phyloP scores from a whole-genome alignment of 2,888 invertebrate genomes.

The Rhogogaster chlorosoma region DNA sequence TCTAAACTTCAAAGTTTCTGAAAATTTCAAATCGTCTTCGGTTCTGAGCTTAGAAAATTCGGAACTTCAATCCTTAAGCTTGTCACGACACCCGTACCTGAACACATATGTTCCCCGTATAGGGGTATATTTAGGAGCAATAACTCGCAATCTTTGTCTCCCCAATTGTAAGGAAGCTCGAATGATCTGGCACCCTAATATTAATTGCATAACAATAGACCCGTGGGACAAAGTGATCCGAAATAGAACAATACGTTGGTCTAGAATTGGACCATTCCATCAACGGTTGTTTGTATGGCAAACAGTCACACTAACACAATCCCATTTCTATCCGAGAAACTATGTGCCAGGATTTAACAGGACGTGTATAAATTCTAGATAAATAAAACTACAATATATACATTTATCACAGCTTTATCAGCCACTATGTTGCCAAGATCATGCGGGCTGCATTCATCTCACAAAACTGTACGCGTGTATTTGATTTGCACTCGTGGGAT shows the following conservation, averaged over 20 bases:
- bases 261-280: neutral
- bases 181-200: constrained; percentile 42
- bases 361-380: neutral
- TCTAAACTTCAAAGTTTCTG: too few species aligned
- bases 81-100: neutral
- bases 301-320: neutral
- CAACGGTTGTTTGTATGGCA: constrained; percentile 12
- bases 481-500: constrained; percentile 8
- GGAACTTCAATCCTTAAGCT: too few species aligned
- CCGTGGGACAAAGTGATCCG: constrained; percentile 65
- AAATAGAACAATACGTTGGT: constrained; percentile 21
- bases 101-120: neutral
- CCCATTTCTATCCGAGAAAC: neutral
- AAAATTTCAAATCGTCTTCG: too few species aligned
- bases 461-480: neutral
- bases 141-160: constrained; percentile 48
- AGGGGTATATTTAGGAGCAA: constrained; percentile 50
- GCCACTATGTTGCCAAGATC: neutral
- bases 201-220: constrained; percentile 69
- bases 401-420: neutral
- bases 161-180: neutral
- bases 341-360: neutral
- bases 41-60: neutral
- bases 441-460: neutral
- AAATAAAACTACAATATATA: neutral